phyloP scores from a whole-genome alignment of 2,113 vertebrate genomes.

The Tachysurus vachellii region DNA sequence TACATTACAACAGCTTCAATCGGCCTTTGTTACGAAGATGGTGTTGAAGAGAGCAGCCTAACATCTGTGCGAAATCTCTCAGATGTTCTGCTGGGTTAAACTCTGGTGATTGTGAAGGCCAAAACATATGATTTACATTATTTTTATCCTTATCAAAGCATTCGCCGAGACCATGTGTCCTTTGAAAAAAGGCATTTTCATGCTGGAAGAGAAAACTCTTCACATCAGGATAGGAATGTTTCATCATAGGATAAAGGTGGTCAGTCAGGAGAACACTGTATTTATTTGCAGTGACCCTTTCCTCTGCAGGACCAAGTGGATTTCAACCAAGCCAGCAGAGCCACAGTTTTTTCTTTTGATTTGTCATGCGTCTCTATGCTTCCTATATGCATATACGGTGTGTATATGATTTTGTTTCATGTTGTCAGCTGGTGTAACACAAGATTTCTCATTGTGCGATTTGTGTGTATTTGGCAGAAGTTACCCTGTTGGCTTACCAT shows the following conservation, averaged over 20 bases:
- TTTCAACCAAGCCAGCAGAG: background rate
- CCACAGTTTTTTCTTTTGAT: background rate
- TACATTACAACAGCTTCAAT: background rate
- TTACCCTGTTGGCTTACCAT: background rate
- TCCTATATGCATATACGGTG: background rate
- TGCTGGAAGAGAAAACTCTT: background rate
- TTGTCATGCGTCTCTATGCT: background rate
- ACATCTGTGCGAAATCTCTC: background rate
- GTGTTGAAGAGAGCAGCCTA: background rate
- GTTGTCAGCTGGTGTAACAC: background rate
- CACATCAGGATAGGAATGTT: background rate
- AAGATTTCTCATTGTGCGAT: background rate
- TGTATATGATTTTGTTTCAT: background rate
- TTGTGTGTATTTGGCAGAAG: slow-evolving; percentile 19
- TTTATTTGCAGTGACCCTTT: background rate
- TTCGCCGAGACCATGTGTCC: background rate
- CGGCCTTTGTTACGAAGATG: background rate
- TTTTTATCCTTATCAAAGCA: background rate
- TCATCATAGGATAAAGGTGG: background rate
- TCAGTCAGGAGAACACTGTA: background rate
- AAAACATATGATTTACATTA: background rate
- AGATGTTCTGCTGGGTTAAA: background rate
- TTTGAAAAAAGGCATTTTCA: background rate
- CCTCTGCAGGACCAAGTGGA: background rate
- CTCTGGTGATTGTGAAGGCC: background rate